phyloP scores from a whole-genome alignment of 2,113 vertebrate genomes.

The Pavo muticus region DNA sequence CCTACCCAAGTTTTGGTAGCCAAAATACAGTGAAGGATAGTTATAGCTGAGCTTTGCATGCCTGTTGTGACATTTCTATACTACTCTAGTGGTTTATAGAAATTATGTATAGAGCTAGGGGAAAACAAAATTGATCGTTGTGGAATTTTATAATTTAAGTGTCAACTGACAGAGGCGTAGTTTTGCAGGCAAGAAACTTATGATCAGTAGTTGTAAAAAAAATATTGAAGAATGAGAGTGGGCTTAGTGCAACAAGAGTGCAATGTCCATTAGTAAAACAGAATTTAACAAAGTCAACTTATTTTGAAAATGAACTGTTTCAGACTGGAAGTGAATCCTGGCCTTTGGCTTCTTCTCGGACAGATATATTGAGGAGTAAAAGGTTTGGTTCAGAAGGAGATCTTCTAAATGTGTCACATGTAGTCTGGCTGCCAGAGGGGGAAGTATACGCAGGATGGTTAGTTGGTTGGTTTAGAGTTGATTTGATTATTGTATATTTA shows the following conservation, averaged over 20 bases:
- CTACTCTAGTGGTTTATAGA: neutral
- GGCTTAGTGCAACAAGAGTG: neutral
- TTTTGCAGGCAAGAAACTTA: neutral
- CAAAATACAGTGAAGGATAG: neutral
- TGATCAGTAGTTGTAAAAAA: neutral
- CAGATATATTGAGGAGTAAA: neutral
- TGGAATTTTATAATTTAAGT: neutral
- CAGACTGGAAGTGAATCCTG: neutral
- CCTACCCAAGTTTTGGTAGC: neutral
- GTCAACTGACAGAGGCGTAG: neutral
- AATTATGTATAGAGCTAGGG: neutral
- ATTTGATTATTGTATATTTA: neutral
- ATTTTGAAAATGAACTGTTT: neutral
- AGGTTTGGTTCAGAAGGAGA: neutral
- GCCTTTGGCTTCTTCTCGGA: neutral
- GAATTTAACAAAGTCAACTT: neutral
- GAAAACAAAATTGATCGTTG: neutral
- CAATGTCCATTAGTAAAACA: neutral
- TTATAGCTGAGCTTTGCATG: rapidly evolving
- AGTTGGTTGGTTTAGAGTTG: neutral
- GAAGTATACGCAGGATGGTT: neutral
- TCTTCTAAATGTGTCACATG: neutral
- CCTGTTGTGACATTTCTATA: neutral
- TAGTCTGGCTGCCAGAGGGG: neutral
- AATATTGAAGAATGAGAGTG: neutral